phyloP scores from a whole-genome alignment of 2,888 invertebrate species.

The Oxystoma pomonae region DNA sequence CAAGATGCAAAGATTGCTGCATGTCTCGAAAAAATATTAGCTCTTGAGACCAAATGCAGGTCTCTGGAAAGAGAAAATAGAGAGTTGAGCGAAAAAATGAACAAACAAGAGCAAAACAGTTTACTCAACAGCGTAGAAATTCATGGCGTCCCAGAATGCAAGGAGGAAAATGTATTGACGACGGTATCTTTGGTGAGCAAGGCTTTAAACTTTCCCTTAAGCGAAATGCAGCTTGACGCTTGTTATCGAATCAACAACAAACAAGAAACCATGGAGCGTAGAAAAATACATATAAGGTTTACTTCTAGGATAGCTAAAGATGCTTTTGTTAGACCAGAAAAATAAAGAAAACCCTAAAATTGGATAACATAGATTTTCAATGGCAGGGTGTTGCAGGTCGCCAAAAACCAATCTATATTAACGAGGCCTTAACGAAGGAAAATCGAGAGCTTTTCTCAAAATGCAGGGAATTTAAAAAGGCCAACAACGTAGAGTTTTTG shows the following conservation, averaged over 20 bases:
- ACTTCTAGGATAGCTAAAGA: constrained; percentile 6
- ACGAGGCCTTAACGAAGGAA: constrained; percentile 6
- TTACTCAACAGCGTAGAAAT: no score
- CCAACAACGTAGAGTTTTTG: constrained; percentile 8
- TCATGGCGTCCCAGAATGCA: no score
- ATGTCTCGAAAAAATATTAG: background rate
- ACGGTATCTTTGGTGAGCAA: no score
- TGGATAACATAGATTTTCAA: no score
- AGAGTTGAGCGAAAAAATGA: no score
- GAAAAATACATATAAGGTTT: constrained; percentile 3
- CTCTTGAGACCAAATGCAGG: background rate
- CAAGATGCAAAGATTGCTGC: background rate
- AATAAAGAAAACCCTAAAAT: no score
- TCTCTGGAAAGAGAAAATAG: background rate
- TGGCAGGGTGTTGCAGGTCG: no score
- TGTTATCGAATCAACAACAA: constrained; percentile 2
- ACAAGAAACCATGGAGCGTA: background rate
- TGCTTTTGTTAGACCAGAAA: constrained; percentile 2
- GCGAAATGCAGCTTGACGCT: background rate
- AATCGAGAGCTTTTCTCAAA: constrained; percentile 4
- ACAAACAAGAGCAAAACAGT: no score
- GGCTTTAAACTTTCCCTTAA: background rate
- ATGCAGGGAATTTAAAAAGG: constrained; percentile 11
- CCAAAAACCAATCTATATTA: no score
- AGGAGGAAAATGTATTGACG: no score